Evolutionary conservation across 2,113 vertebrate species (phyloP).

Genomic region (Austrofundulus limnaeus): DNA sequence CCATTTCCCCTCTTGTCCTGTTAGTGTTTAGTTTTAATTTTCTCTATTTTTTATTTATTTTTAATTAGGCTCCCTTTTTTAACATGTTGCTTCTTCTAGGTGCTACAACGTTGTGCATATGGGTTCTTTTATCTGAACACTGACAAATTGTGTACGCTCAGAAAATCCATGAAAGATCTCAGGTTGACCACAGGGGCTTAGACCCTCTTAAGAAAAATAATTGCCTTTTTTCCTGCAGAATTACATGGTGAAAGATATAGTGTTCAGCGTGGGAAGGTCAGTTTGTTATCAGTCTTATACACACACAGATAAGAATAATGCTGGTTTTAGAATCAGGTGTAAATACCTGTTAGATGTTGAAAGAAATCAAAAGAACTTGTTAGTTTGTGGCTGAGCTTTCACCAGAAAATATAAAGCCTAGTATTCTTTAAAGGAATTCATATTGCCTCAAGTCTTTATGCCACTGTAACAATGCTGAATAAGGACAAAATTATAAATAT

Average conservation of each 20-base stretch:
- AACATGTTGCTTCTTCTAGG: not conserved
- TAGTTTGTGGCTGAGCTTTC: not conserved
- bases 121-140: not conserved
- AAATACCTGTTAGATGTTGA: conserved; percentile 2
- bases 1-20: not conserved
- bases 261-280: not conserved
- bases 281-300: not conserved
- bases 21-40: not conserved
- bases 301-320: not conserved
- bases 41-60: too few species aligned
- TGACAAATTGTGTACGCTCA: not conserved
- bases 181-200: not conserved
- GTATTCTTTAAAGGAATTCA: too few species aligned
- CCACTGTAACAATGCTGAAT: too few species aligned
- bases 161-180: not conserved
- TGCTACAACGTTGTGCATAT: not conserved
- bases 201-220: too few species aligned
- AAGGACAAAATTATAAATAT: too few species aligned
- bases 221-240: not conserved
- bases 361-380: conserved; percentile 8
- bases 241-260: not conserved
- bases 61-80: too few species aligned
- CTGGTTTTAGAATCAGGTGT: not conserved
- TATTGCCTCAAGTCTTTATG: too few species aligned
- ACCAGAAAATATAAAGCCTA: not conserved